Percentiles rank a stretch among this genome's conserved stretches.
These are phyloP conservation scores for Loriculus beryllinus DNA, from an alignment of 2,797 vertebrate species.

Conservation along the genomic window DNA sequence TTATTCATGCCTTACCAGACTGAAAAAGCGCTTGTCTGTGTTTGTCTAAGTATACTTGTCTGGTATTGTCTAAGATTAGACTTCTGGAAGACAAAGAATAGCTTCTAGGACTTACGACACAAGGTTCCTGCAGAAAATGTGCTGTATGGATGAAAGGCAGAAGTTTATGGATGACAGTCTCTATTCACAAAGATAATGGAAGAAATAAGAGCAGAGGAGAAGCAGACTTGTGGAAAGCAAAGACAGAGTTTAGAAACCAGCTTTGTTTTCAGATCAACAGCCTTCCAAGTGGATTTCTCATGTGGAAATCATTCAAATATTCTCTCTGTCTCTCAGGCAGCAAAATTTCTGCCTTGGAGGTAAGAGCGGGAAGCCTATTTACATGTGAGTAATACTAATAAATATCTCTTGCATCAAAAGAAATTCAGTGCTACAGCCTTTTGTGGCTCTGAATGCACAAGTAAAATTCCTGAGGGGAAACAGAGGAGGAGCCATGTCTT, in stretches of 20 bases:
- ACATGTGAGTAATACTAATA: not conserved
- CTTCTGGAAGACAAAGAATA: not conserved
- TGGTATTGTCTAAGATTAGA: not conserved
- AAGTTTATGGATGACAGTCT: not conserved
- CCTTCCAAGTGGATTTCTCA: not conserved
- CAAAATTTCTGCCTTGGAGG: not conserved
- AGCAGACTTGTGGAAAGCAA: not conserved
- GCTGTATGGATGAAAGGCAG: not conserved
- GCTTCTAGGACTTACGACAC: not conserved
- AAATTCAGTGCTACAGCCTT: not conserved
- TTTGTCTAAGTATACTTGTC: not conserved
- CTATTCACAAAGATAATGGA: not conserved
- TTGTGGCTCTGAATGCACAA: not conserved
- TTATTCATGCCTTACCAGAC: slow-evolving; percentile 5
- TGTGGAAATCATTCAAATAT: not conserved
- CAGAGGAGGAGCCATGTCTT: not conserved
- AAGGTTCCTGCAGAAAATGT: not conserved
- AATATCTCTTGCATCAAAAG: not conserved
- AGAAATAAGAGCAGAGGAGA: not conserved
- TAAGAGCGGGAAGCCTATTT: not conserved
- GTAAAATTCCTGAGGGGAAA: not conserved
- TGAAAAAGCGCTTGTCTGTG: not conserved
- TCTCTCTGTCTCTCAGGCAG: not conserved
- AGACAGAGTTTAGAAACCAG: not conserved
- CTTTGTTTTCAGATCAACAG: not conserved